phyloP scores from a whole-genome alignment of 2,888 invertebrate genomes.

The Bhutanitis thaidina region DNA sequence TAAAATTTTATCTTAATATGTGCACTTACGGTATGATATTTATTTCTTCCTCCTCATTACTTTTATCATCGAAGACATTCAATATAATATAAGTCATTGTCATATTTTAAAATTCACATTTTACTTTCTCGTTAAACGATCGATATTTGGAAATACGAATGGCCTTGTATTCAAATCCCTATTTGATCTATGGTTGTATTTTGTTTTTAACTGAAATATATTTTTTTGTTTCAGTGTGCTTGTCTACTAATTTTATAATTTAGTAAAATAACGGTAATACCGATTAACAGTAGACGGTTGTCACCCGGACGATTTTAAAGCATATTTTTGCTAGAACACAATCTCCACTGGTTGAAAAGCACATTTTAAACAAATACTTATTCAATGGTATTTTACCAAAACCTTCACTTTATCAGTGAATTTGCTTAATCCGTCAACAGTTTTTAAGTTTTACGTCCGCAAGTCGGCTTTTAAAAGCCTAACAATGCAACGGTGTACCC shows the following conservation, averaged over 20 bases:
- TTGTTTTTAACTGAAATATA: background rate
- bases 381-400: no score
- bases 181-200: background rate
- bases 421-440: background rate
- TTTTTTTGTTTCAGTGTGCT: background rate
- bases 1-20: no score
- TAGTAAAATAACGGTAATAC: background rate
- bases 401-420: background rate
- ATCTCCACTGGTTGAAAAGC: no score
- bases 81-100: no score
- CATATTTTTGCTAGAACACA: no score
- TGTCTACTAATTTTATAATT: background rate
- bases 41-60: no score
- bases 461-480: conserved; percentile 10
- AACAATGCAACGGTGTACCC: conserved; percentile 28
- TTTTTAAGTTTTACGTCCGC: background rate
- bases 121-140: no score
- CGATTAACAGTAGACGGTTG: background rate
- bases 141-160: background rate
- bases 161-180: background rate
- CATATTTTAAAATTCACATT: background rate
- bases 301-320: background rate
- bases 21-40: no score
- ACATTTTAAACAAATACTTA: no score
- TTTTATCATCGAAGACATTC: no score